Conservation (phyloP, 2,797 vertebrate species). For the Esox lucius region DNA sequence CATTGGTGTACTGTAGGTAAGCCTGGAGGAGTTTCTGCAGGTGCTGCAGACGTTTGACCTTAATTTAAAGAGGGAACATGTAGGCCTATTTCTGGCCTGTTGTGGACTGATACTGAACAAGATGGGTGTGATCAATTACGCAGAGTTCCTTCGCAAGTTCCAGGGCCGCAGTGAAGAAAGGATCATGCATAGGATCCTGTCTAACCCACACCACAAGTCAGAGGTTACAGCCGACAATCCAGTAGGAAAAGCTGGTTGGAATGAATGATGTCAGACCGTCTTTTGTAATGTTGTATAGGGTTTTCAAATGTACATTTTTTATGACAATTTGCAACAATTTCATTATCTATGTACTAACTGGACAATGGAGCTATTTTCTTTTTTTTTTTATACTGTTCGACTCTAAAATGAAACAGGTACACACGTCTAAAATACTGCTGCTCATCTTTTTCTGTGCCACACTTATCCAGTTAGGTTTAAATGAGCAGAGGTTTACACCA, state of each 20-base stretch:
- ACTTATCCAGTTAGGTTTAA: slow-evolving; percentile 6
- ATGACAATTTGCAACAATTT: background rate
- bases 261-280: no score
- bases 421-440: background rate
- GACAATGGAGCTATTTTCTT: background rate
- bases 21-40: background rate
- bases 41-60: background rate
- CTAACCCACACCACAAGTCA: background rate
- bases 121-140: background rate
- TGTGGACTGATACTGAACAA: background rate
- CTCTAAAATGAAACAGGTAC: background rate
- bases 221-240: background rate
- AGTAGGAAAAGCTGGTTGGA: background rate
- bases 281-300: background rate
- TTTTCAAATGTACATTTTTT: background rate
- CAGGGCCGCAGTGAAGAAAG: background rate
- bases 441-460: background rate
- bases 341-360: background rate
- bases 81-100: background rate
- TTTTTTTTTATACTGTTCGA: background rate
- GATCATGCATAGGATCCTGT: background rate
- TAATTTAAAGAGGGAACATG: background rate
- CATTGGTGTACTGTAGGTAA: background rate
- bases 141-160: background rate
- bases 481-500: slow-evolving; percentile 8